phyloP scores from a whole-genome alignment of 2,113 vertebrate genomes.

The Hippocampus abdominalis region DNA sequence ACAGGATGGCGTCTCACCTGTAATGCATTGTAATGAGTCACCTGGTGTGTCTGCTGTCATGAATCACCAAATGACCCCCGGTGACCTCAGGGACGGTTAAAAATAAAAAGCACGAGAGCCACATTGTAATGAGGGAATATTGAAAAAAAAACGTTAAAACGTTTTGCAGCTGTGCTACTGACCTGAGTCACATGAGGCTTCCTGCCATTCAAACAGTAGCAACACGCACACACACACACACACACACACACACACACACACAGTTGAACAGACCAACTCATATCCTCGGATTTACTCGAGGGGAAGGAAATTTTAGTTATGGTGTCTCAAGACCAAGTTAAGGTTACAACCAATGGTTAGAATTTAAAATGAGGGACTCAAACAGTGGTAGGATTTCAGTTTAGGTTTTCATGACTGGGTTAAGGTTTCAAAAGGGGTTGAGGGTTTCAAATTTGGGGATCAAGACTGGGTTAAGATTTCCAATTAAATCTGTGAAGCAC shows the following conservation, averaged over 20 bases:
- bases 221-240: background rate
- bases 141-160: background rate
- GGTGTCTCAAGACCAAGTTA: background rate
- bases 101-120: background rate
- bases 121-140: background rate
- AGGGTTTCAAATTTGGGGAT: background rate
- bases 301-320: background rate
- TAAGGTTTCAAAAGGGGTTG: background rate
- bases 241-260: background rate
- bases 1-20: background rate
- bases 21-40: background rate
- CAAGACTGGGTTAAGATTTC: background rate
- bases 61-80: background rate
- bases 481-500: no score
- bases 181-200: background rate
- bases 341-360: background rate
- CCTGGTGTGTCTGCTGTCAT: background rate
- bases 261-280: background rate
- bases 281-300: background rate
- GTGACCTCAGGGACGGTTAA: background rate
- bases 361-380: background rate
- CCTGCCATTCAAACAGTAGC: slow-evolving; percentile 4
- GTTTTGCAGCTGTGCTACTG: slow-evolving; percentile 1
- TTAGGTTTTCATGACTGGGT: background rate
- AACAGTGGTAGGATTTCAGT: background rate